Conservation (phyloP, 1,140 invertebrate species). For the Paralvinella palmiformis region DNA sequence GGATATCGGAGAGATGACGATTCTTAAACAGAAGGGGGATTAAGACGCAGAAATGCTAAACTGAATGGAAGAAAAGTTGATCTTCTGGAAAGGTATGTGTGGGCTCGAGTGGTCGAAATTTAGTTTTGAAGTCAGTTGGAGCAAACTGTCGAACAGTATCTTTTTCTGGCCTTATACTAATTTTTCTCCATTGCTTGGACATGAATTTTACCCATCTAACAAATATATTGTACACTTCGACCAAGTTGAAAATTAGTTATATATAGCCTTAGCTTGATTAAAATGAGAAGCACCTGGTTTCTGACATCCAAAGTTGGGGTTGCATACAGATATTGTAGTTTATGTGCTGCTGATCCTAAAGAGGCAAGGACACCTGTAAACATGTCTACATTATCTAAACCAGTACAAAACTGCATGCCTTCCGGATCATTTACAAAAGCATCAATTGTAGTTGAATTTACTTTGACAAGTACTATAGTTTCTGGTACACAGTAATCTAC, state of each 20-base stretch:
- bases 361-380: slow-evolving; percentile 40
- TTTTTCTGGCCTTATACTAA: slow-evolving; percentile 32
- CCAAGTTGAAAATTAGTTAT: too few species aligned
- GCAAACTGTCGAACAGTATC: slow-evolving; percentile 27
- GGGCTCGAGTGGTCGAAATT: slow-evolving; percentile 32
- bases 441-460: slow-evolving; percentile 58
- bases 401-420: slow-evolving; percentile 29
- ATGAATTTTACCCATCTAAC: slow-evolving; percentile 32
- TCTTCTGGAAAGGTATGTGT: too few species aligned
- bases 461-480: slow-evolving; percentile 57
- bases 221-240: slow-evolving; percentile 30
- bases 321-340: too few species aligned
- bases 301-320: too few species aligned
- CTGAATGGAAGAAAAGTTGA: too few species aligned
- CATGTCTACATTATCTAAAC: slow-evolving; percentile 17
- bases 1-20: too few species aligned
- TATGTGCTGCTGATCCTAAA: too few species aligned
- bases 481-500: slow-evolving; percentile 57
- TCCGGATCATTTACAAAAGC: slow-evolving; percentile 55
- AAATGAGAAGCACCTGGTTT: too few species aligned
- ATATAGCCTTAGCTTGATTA: too few species aligned
- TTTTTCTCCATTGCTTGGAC: slow-evolving; percentile 26
- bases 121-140: slow-evolving; percentile 29
- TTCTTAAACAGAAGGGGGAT: too few species aligned
- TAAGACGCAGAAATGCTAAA: too few species aligned